Evolutionary conservation across 1,140 invertebrate species (phyloP), one percentile per base, ranked within the genome.

Genomic region (Lethocerus indicus): DNA sequence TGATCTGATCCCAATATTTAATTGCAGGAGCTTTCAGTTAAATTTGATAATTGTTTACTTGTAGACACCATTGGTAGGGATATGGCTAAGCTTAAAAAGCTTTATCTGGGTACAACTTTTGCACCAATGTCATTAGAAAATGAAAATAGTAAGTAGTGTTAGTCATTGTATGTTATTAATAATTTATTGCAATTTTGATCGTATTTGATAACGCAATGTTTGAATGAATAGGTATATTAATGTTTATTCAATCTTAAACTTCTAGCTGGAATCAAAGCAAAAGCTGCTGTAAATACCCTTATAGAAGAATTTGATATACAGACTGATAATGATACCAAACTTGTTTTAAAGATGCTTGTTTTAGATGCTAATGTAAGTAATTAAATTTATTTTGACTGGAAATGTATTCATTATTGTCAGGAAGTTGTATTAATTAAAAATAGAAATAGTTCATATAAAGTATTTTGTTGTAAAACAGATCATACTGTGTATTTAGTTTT

Each of bases 71-170:
- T 25, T 4, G 49, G 56, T 24, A 49, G 43, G 7, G 56, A 57
- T 39, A 45, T 56, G 27, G 52, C 54, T n/a, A 73, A 73, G 50
- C 67, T 81, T 48, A 72, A 55, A 28, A 51, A 56, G 28, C 50
- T 57, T n/a, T 47, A 51, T 21, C 41, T 57, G 2, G 49, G 51
- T 24, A 51, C 54, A 6, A 44, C 26, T 24, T 55, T 56, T 40
- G 41, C 20, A n/a, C 24, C 40, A 3, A n/a, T n/a, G n/a, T n/a
- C n/a, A n/a, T n/a, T n/a, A n/a, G n/a, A n/a, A n/a, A n/a, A n/a
- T n/a, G n/a, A n/a, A n/a, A n/a, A n/a, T n/a, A n/a, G n/a, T n/a
- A n/a, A n/a, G n/a, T n/a, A n/a, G n/a, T n/a, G n/a, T n/a, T n/a
- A n/a, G n/a, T n/a, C n/a, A n/a, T n/a, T n/a, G n/a, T n/a, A n/a